Conservation (phyloP, 2,113 vertebrate genomes). For the Tichodroma muraria region DNA sequence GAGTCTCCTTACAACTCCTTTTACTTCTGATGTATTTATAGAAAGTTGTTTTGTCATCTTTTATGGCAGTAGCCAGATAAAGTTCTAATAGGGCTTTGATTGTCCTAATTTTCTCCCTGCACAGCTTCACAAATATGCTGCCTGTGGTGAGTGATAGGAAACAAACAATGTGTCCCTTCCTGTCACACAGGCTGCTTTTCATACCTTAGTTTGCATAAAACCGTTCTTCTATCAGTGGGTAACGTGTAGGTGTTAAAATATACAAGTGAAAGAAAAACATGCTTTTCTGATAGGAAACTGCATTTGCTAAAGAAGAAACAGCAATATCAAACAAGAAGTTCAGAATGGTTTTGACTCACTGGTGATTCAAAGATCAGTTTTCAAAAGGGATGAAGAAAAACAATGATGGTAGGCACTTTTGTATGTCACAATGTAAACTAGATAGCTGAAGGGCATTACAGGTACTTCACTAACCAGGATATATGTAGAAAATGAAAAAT, state of each 20-base stretch:
- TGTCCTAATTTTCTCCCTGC: neutral
- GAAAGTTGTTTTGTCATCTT: neutral
- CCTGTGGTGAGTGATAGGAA: neutral
- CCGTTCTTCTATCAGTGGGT: neutral
- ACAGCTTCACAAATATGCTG: neutral
- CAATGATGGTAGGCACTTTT: neutral
- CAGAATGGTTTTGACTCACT: neutral
- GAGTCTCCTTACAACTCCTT: neutral
- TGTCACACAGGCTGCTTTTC: neutral
- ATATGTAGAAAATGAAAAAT: neutral
- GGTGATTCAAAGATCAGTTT: neutral
- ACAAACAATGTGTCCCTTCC: neutral
- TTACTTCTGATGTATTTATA: neutral
- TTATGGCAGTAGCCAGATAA: neutral
- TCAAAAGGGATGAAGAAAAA: neutral
- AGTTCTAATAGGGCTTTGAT: neutral
- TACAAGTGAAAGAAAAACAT: neutral
- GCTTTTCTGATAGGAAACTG: neutral
- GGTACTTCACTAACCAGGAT: neutral
- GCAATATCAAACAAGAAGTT: neutral
- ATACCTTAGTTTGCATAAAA: neutral
- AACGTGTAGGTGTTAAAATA: neutral
- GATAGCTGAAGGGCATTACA: neutral
- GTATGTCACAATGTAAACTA: neutral
- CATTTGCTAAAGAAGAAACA: neutral